A percentile compares a stretch with the other conserved stretches of the same genome.
phyloP scores from a whole-genome alignment of 2,797 vertebrate genomes.

The Taeniopygia guttata region DNA sequence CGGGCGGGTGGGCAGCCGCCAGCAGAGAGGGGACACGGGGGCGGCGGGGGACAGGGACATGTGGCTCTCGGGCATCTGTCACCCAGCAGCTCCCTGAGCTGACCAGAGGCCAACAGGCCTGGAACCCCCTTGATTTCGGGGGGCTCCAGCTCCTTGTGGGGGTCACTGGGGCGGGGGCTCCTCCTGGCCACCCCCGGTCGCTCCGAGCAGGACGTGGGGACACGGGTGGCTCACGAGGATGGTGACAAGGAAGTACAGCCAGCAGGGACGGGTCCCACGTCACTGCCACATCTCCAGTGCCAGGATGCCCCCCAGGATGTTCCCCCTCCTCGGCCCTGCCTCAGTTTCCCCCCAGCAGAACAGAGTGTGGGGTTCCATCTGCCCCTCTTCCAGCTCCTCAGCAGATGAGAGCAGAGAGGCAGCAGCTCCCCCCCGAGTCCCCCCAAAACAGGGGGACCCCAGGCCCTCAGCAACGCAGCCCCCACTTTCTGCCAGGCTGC shows the following conservation, averaged over 20 bases:
- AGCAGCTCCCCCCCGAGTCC: too few species aligned
- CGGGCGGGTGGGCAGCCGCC: background rate
- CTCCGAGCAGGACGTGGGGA: background rate
- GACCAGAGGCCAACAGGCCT: background rate
- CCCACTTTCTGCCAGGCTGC: background rate
- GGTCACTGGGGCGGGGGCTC: background rate
- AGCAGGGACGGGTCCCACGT: background rate
- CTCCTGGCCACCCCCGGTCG: background rate
- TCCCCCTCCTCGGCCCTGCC: background rate
- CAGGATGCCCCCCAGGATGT: background rate
- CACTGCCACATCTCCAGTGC: background rate
- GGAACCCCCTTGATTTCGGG: accelerated
- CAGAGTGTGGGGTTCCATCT: accelerated
- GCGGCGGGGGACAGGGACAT: background rate
- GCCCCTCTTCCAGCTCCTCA: background rate
- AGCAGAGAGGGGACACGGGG: background rate
- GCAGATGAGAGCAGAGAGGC: background rate
- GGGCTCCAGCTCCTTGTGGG: background rate
- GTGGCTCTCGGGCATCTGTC: background rate
- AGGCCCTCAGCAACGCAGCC: accelerated
- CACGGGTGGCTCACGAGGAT: accelerated
- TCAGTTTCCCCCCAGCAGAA: background rate
- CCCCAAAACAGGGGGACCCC: background rate
- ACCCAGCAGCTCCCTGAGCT: background rate
- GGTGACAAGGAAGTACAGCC: accelerated